Percentiles rank a stretch among this genome's conserved stretches.
phyloP scores from a whole-genome alignment of 2,888 invertebrate species.

The Drosophila aldrichi region DNA sequence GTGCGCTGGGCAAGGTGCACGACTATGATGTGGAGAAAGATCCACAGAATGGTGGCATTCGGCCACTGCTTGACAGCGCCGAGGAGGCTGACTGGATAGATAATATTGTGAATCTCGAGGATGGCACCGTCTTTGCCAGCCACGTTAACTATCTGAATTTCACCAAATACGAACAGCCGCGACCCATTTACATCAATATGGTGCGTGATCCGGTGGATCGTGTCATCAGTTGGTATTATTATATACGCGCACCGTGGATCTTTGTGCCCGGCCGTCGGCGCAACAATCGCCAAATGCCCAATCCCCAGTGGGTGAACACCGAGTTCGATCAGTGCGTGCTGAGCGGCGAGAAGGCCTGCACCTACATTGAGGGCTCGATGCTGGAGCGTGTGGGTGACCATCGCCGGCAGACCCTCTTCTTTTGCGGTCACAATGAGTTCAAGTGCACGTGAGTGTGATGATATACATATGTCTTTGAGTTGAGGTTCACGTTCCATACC shows the following conservation, averaged over 20 bases:
- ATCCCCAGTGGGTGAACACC: constrained; percentile 94
- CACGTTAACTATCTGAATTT: constrained; percentile 84
- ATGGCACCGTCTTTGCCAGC: constrained; percentile 76
- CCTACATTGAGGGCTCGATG: constrained; percentile 92
- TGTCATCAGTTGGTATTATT: constrained; percentile 96
- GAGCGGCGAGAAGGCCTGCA: constrained; percentile 92
- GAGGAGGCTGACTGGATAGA: constrained; percentile 75
- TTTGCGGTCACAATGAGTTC: constrained; percentile 93
- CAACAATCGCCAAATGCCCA: constrained; percentile 87
- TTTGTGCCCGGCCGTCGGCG: constrained; percentile 93
- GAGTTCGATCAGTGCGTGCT: constrained; percentile 95
- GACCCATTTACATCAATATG: constrained; percentile 95
- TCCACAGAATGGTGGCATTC: constrained; percentile 77
- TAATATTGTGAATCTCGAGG: constrained; percentile 74
- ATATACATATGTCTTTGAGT: not conserved
- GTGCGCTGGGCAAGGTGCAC: constrained; percentile 74
- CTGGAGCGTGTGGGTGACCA: constrained; percentile 94
- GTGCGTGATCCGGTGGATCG: constrained; percentile 96
- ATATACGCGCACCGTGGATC: constrained; percentile 95
- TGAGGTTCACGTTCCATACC: not conserved
- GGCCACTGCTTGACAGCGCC: constrained; percentile 54
- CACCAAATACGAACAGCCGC: constrained; percentile 88
- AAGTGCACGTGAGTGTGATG: constrained; percentile 90
- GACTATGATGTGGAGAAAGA: constrained; percentile 77
- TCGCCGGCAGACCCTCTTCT: constrained; percentile 93